phyloP scores from a whole-genome alignment of 2,888 invertebrate genomes.

The Eupithecia vulgata region DNA sequence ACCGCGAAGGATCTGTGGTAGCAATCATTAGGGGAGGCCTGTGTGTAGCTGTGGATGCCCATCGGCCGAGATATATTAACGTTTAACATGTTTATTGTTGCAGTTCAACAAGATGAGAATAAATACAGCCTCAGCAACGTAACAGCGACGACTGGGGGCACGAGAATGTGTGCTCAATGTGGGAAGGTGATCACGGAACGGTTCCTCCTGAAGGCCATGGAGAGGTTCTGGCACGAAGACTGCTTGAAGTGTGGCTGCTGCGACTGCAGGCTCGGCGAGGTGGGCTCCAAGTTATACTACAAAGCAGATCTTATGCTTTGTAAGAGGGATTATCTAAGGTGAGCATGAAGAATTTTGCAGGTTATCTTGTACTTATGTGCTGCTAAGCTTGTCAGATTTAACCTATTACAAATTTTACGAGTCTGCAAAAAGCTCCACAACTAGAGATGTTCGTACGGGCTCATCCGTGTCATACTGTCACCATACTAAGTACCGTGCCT shows the following conservation, averaged over 20 bases:
- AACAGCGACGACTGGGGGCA: slow-evolving; percentile 64
- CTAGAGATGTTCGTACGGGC: background rate
- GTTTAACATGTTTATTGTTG: slow-evolving; percentile 27
- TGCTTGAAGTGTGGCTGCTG: slow-evolving; percentile 96
- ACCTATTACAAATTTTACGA: background rate
- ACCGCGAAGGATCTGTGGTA: too few species aligned
- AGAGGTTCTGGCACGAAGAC: slow-evolving; percentile 97
- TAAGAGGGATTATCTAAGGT: slow-evolving; percentile 95
- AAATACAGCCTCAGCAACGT: slow-evolving; percentile 72
- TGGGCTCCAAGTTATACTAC: slow-evolving; percentile 94
- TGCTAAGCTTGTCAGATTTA: background rate
- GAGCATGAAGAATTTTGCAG: background rate
- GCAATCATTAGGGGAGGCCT: too few species aligned
- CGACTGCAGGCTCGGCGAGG: slow-evolving; percentile 96
- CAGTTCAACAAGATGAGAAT: slow-evolving; percentile 79
- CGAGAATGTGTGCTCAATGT: slow-evolving; percentile 92
- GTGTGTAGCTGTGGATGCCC: too few species aligned
- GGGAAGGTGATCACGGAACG: slow-evolving; percentile 93
- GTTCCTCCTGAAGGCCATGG: slow-evolving; percentile 92
- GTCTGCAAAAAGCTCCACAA: background rate
- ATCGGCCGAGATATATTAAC: background rate
- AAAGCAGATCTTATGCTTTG: slow-evolving; percentile 96
- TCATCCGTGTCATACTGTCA: background rate
- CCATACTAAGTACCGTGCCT: background rate
- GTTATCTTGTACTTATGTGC: background rate